Percentiles rank a stretch among this genome's conserved stretches.
Conservation (phyloP, 2,797 vertebrate genomes). For the Pygocentrus nattereri region DNA sequence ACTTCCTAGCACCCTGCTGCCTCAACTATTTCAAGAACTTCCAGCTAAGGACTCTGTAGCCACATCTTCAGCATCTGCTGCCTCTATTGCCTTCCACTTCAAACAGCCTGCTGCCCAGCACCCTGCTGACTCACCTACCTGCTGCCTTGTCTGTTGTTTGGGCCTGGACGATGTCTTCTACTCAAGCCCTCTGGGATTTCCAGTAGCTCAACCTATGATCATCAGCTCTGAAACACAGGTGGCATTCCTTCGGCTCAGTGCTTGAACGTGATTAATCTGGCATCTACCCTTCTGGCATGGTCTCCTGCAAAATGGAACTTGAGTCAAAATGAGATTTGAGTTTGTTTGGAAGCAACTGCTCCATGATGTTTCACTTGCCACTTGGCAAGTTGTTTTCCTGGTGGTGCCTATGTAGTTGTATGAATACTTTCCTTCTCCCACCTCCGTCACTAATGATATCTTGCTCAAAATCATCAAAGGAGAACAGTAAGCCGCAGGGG, state of each 20-base stretch:
- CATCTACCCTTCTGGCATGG: constrained; percentile 8
- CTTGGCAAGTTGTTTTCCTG: constrained; percentile 8
- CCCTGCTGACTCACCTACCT: constrained; percentile 65
- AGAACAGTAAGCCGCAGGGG: constrained; percentile 64
- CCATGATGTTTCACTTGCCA: constrained; percentile 19
- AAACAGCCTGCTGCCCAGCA: constrained; percentile 8
- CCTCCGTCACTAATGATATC: constrained; percentile 73
- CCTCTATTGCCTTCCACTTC: constrained; percentile 21
- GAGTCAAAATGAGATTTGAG: constrained; percentile 38
- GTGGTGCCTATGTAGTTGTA: not conserved
- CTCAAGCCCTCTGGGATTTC: constrained; percentile 37
- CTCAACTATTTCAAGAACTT: constrained; percentile 69
- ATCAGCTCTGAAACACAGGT: constrained; percentile 68
- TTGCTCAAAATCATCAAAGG: constrained; percentile 70
- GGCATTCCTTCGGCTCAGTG: constrained; percentile 58
- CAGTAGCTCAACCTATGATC: constrained; percentile 48
- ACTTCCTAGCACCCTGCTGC: constrained; percentile 45
- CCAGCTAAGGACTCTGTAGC: constrained; percentile 43
- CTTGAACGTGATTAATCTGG: constrained; percentile 40
- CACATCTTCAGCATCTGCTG: constrained; percentile 27
- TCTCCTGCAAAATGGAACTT: constrained; percentile 13
- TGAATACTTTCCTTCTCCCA: constrained; percentile 43
- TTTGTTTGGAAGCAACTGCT: constrained; percentile 32
- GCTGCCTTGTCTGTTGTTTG: constrained; percentile 20
- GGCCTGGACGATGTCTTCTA: constrained; percentile 26